Conservation (phyloP, 1,140 invertebrate species). For the Aleiodes sp. region DNA sequence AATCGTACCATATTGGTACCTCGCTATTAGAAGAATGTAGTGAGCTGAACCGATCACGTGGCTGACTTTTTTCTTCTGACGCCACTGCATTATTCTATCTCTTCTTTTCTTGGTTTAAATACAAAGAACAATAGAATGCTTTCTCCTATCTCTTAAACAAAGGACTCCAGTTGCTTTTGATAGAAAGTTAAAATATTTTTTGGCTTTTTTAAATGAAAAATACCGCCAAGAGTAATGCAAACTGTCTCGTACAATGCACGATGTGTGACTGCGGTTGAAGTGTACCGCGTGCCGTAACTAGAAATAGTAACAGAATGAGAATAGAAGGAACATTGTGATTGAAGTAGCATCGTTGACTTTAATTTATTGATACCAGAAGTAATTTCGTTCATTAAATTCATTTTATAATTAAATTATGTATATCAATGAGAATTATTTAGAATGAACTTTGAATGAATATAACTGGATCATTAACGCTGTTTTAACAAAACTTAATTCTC, state of each 20-base stretch:
- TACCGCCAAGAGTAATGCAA: conserved; percentile 27
- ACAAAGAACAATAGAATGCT: not conserved
- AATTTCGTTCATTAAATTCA: not conserved
- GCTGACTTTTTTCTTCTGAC: conserved; percentile 57
- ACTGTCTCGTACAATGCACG: conserved; percentile 47
- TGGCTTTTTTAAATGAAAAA: not conserved
- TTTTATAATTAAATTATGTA: not conserved
- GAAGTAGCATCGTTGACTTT: conserved; percentile 9
- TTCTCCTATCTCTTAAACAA: not conserved
- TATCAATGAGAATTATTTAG: not conserved
- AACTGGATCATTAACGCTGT: not conserved
- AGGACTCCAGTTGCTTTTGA: not conserved
- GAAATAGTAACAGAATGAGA: conserved; percentile 53
- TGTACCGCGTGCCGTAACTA: conserved; percentile 42
- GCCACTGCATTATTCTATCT: conserved; percentile 63
- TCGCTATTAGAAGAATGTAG: conserved; percentile 61
- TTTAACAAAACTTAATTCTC: not conserved
- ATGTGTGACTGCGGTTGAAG: conserved; percentile 45
- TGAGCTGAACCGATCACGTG: conserved; percentile 65
- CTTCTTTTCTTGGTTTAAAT: no score
- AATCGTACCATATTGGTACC: conserved; percentile 64
- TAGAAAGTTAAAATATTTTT: not conserved
- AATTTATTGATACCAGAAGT: conserved; percentile 17
- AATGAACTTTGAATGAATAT: not conserved
- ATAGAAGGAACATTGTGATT: conserved; percentile 42